Percentiles rank a stretch among this genome's conserved stretches.
Conservation (phyloP, 92 coral and sea anemone genomes). For the Palythoa grandiflora region DNA sequence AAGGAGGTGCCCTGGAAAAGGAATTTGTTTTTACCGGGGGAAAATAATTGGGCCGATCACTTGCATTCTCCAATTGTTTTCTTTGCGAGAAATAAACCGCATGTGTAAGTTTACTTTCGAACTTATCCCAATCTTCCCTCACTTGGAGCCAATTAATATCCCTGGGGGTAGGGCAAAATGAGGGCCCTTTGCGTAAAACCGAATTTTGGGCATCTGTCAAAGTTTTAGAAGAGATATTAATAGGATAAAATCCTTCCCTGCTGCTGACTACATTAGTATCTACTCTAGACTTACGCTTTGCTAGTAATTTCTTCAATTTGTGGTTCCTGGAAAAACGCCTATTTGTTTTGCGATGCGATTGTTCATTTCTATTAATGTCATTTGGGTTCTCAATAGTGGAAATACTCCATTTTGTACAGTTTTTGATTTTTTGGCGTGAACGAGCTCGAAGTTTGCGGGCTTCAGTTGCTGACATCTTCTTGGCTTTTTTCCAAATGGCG, state of each 20-base stretch:
- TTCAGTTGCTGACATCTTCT: background rate
- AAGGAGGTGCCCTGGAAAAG: background rate
- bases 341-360: too few relatives aligned
- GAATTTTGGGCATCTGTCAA: background rate
- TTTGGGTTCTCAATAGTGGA: too few relatives aligned
- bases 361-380: too few relatives aligned
- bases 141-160: background rate
- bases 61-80: background rate
- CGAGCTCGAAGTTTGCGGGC: background rate
- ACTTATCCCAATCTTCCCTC: conserved; percentile 1
- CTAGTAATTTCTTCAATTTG: too few relatives aligned
- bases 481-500: background rate
- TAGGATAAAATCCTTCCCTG: too few relatives aligned
- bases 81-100: conserved; percentile 3
- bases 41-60: background rate
- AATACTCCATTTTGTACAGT: too few relatives aligned
- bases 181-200: background rate
- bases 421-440: background rate
- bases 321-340: too few relatives aligned
- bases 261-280: too few relatives aligned
- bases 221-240: too few relatives aligned
- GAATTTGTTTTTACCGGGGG: background rate
- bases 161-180: conserved; percentile 4
- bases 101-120: background rate
- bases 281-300: too few relatives aligned